Evolutionary conservation across 2,797 vertebrate genomes (phyloP).

Genomic region (Sebastes hubbsi): DNA sequence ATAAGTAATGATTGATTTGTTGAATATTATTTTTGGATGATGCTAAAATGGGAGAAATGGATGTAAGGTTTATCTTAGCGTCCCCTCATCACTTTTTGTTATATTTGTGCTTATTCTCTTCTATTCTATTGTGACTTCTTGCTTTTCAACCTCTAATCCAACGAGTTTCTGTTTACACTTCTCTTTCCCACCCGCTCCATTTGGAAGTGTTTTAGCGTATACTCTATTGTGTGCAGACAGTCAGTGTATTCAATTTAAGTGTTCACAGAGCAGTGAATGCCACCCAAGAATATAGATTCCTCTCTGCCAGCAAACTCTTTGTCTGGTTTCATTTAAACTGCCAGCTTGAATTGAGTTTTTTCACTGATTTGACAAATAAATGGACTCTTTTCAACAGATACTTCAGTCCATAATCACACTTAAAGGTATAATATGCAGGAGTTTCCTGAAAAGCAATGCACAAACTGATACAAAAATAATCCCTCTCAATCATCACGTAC

Average conservation of each 20-base stretch:
- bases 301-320: slow-evolving; percentile 14
- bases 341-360: neutral
- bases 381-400: neutral
- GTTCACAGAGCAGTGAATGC: slow-evolving; percentile 43
- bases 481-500: no score
- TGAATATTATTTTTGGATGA: neutral
- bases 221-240: slow-evolving; percentile 17
- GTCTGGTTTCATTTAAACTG: slow-evolving; percentile 36
- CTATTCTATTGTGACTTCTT: neutral
- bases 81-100: neutral
- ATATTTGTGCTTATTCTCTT: neutral
- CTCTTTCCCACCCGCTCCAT: neutral
- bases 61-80: neutral
- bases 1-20: neutral
- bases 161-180: neutral
- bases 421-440: neutral
- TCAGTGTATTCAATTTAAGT: slow-evolving; percentile 6
- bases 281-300: slow-evolving; percentile 27
- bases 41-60: neutral
- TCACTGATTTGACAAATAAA: neutral
- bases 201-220: slow-evolving; percentile 19
- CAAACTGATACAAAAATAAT: no score
- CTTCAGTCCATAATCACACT: neutral
- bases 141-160: neutral
- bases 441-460: no score